These are phyloP conservation scores for Drosophila fuyamai DNA, from an alignment of 1,140 invertebrate genomes.

Conservation along the genomic window DNA sequence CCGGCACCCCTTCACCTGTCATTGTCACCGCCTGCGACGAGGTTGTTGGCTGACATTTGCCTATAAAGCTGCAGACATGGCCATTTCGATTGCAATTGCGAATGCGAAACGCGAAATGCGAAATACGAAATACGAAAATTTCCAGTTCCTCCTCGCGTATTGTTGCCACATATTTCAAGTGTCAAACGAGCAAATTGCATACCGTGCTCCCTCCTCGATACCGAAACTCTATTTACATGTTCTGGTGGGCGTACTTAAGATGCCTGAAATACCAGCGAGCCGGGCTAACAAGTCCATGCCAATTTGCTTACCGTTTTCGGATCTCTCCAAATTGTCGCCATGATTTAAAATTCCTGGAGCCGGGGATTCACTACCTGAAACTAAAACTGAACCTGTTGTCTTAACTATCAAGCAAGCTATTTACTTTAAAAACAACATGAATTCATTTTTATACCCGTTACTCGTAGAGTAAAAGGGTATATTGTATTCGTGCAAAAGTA, in stretches of 20 bases:
- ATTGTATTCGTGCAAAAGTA: too few species aligned
- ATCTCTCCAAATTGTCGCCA: constrained; percentile 79
- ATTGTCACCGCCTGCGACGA: constrained; percentile 74
- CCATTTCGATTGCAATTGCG: constrained; percentile 30
- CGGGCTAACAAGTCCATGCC: constrained; percentile 55
- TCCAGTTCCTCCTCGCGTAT: constrained; percentile 55
- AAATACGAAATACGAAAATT: constrained; percentile 18
- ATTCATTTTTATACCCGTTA: background rate
- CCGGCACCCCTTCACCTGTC: constrained; percentile 49
- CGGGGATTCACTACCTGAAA: constrained; percentile 10
- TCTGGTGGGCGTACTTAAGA: constrained; percentile 84
- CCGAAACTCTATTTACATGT: constrained; percentile 84
- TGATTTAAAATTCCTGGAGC: constrained; percentile 77
- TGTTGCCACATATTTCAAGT: constrained; percentile 84
- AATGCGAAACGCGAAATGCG: constrained; percentile 34
- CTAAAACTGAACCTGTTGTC: constrained; percentile 57
- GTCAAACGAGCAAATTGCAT: constrained; percentile 85
- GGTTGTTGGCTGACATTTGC: constrained; percentile 72
- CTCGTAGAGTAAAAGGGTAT: too few species aligned
- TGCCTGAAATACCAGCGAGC: constrained; percentile 72
- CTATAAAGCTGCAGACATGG: constrained; percentile 68
- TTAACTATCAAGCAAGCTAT: background rate
- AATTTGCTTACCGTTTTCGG: constrained; percentile 74
- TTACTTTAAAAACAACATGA: background rate
- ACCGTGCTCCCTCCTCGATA: constrained; percentile 74